Conservation (phyloP, 1,140 invertebrate genomes). For the Goniozus legneri region DNA sequence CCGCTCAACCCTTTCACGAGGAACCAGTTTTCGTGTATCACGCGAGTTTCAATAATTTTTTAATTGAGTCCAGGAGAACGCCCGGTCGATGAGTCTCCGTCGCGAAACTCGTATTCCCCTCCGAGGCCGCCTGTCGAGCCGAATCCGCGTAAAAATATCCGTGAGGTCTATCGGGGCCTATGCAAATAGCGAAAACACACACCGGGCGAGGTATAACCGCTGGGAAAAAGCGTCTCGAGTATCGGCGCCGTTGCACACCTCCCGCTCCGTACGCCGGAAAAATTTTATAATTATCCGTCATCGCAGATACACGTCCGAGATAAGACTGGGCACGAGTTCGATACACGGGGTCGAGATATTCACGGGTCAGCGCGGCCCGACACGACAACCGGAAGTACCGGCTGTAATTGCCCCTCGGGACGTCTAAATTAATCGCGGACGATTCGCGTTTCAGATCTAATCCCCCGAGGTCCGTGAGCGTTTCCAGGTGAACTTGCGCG, state of each 20-base stretch:
- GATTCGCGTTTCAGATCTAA: too few species aligned
- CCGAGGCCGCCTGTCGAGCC: constrained; percentile 22
- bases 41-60: too few species aligned
- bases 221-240: constrained; percentile 41
- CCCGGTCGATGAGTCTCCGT: too few species aligned
- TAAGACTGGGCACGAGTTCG: background rate
- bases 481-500: background rate
- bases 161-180: constrained; percentile 14
- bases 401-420: background rate
- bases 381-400: background rate
- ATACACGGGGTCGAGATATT: background rate
- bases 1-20: too few species aligned
- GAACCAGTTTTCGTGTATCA: too few species aligned
- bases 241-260: too few species aligned
- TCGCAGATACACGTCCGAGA: background rate
- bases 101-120: constrained; percentile 22
- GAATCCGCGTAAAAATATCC: constrained; percentile 15
- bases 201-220: too few species aligned
- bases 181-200: constrained; percentile 34
- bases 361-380: background rate
- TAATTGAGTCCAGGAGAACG: too few species aligned
- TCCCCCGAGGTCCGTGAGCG: too few species aligned
- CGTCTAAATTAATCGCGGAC: background rate
- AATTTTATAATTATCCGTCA: constrained; percentile 19
- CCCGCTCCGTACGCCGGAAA: too few species aligned